Evolutionary conservation across 2,888 invertebrate genomes (phyloP).

Genomic region (Amphipoea oculea): DNA sequence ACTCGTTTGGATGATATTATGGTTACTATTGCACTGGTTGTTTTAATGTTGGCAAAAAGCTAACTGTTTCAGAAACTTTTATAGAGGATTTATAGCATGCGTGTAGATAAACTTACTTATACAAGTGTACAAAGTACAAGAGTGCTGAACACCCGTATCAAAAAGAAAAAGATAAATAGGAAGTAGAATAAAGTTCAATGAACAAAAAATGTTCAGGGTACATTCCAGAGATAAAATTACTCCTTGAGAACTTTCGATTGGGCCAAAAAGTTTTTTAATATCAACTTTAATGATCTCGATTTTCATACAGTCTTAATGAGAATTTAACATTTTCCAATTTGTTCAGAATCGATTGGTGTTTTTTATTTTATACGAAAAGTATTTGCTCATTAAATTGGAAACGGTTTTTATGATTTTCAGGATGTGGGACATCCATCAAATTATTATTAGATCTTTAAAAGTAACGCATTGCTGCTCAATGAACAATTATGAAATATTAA

Average conservation of each 20-base stretch:
- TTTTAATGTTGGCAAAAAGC: too few species aligned
- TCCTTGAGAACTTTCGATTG: constrained; percentile 70
- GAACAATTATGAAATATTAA: neutral
- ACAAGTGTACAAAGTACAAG: neutral
- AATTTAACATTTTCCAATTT: constrained; percentile 38
- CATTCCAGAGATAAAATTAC: constrained; percentile 70
- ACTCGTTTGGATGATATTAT: too few species aligned
- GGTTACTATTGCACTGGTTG: too few species aligned
- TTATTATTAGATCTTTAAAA: neutral
- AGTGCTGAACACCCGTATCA: constrained; percentile 10
- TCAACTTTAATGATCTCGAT: constrained; percentile 70
- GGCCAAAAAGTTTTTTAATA: constrained; percentile 76
- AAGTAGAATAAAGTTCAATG: constrained; percentile 55
- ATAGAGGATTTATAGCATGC: too few species aligned
- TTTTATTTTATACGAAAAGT: neutral
- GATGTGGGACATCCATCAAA: neutral
- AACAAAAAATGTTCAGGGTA: constrained; percentile 63
- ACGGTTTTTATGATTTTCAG: neutral
- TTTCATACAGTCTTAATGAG: constrained; percentile 58
- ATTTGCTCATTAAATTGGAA: constrained; percentile 10
- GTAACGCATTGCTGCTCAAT: neutral
- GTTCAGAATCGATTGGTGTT: constrained; percentile 31
- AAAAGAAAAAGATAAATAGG: constrained; percentile 38
- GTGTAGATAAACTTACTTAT: neutral
- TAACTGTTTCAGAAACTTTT: too few species aligned